phyloP scores from a whole-genome alignment of 2,888 invertebrate species.

The Pomacea canaliculata region DNA sequence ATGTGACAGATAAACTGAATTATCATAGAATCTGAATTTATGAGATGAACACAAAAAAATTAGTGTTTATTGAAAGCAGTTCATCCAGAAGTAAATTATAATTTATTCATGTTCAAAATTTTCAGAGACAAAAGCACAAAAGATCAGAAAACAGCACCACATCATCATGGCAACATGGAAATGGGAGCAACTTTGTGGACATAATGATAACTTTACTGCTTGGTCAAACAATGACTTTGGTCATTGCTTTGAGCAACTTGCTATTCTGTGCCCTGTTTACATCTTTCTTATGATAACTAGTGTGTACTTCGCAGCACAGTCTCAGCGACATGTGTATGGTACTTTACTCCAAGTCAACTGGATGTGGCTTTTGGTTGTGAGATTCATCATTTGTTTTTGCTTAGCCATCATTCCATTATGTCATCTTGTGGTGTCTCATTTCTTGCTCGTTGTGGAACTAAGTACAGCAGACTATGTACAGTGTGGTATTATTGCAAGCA shows the following conservation, averaged over 20 bases:
- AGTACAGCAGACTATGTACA: constrained; percentile 80
- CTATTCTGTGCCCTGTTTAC: constrained; percentile 80
- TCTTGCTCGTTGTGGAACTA: constrained; percentile 54
- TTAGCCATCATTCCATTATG: constrained; percentile 79
- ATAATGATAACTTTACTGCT: constrained; percentile 53
- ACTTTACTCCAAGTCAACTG: constrained; percentile 75
- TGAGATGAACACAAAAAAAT: too few relatives aligned
- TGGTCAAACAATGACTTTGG: constrained; percentile 81
- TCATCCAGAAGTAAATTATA: too few relatives aligned
- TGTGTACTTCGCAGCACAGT: constrained; percentile 84
- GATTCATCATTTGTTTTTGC: constrained; percentile 73
- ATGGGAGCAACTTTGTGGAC: constrained; percentile 62
- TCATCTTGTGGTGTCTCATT: constrained; percentile 72
- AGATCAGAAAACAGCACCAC: too few relatives aligned
- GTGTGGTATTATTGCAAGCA: constrained; percentile 79
- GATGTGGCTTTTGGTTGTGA: constrained; percentile 48
- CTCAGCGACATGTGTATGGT: constrained; percentile 76
- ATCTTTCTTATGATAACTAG: constrained; percentile 82
- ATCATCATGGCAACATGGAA: constrained; percentile 8
- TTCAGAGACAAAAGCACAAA: too few relatives aligned
- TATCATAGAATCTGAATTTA: too few relatives aligned
- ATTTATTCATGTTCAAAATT: too few relatives aligned
- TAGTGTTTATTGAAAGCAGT: too few relatives aligned
- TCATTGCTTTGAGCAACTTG: constrained; percentile 87
- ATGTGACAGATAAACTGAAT: too few relatives aligned